phyloP scores from a whole-genome alignment of 53 echinoderm and acorn worm species.

The Pentamera pediparva region DNA sequence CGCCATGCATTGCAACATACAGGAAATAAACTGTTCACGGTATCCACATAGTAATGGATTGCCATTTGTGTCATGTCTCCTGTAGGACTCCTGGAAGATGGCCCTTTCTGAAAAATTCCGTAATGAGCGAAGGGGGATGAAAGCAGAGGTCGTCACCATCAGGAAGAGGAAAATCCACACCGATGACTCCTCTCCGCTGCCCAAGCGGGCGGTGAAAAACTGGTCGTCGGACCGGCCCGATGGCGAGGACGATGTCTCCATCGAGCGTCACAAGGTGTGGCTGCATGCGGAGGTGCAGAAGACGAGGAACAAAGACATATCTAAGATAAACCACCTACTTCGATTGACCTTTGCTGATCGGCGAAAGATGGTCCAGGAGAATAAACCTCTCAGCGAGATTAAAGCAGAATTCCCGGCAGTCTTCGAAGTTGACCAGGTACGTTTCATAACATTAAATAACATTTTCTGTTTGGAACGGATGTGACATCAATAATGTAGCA shows the following conservation, averaged over 20 bases:
- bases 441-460: not conserved
- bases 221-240: constrained; percentile 20
- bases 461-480: too few relatives aligned
- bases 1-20: too few relatives aligned
- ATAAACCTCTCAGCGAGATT: not conserved
- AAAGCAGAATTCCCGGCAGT: constrained; percentile 27
- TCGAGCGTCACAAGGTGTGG: not conserved
- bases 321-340: constrained; percentile 9
- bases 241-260: constrained; percentile 27
- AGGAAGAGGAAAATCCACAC: constrained; percentile 1
- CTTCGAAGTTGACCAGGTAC: constrained; percentile 2
- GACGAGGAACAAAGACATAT: not conserved
- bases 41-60: too few relatives aligned
- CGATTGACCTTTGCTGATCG: constrained; percentile 30
- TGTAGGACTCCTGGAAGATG: constrained; percentile 5
- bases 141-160: not conserved
- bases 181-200: not conserved
- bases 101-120: not conserved
- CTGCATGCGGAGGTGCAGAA: constrained; percentile 4
- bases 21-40: too few relatives aligned
- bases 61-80: not conserved
- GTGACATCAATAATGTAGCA: too few relatives aligned
- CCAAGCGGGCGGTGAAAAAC: constrained; percentile 19
- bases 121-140: not conserved
- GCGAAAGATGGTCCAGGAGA: constrained; percentile 20